These are phyloP conservation scores for Acrossocheilus fasciatus DNA, from an alignment of 2,797 vertebrate species.

Conservation along the genomic window DNA sequence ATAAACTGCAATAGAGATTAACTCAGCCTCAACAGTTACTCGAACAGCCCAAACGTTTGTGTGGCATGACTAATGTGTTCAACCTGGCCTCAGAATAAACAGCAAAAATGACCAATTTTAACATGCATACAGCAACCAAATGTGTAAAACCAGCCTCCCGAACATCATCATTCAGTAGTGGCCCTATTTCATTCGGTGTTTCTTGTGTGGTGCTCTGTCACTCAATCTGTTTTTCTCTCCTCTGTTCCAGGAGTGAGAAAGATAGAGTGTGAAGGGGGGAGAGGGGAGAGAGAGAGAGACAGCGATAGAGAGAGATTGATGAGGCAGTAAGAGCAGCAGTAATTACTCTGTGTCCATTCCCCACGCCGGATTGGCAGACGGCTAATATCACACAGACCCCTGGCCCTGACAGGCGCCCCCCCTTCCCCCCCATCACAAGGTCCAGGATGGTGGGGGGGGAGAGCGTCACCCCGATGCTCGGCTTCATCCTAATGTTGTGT, in stretches of 20 bases:
- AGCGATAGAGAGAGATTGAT: conserved; percentile 86
- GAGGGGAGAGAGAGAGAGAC: conserved; percentile 58
- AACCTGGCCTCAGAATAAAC: conserved; percentile 11
- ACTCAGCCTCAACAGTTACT: conserved; percentile 26
- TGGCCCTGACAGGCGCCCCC: conserved; percentile 79
- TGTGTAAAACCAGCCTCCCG: conserved; percentile 40
- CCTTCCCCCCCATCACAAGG: conserved; percentile 56
- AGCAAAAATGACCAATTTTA: background rate
- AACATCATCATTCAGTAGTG: conserved; percentile 35
- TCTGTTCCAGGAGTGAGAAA: conserved; percentile 71
- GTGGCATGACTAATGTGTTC: conserved; percentile 39
- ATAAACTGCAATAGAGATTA: conserved; percentile 39
- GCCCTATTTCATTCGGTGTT: conserved; percentile 53
- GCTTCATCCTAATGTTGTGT: conserved; percentile 74
- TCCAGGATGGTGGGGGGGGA: conserved; percentile 64
- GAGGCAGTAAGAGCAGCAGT: conserved; percentile 86
- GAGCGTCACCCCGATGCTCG: conserved; percentile 71
- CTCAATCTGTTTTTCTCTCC: conserved; percentile 68
- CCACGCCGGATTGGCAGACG: conserved; percentile 86
- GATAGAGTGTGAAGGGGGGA: conserved; percentile 62
- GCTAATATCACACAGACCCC: conserved; percentile 87
- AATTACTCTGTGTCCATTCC: conserved; percentile 87
- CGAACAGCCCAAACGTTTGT: conserved; percentile 30
- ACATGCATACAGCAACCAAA: conserved; percentile 20
- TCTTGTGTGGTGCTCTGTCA: conserved; percentile 73